phyloP scores from a whole-genome alignment of 2,113 vertebrate species.

The Nothocercus nigrocapillus region DNA sequence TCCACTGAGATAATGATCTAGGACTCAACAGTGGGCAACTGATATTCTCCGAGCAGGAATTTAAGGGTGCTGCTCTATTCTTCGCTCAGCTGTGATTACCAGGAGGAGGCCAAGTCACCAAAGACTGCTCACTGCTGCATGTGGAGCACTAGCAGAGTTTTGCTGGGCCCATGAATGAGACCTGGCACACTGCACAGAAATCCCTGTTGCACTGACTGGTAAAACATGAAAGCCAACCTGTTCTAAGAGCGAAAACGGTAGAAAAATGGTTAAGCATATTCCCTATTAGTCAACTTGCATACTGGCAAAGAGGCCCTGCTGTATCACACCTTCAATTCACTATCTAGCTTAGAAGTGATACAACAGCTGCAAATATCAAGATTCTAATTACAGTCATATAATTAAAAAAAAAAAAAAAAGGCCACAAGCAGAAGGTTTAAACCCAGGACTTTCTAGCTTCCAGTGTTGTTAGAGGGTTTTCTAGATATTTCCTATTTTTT shows the following conservation, averaged over 20 bases:
- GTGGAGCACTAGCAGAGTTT: background rate
- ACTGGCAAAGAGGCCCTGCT: background rate
- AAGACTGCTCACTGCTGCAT: background rate
- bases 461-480: background rate
- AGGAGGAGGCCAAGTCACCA: background rate
- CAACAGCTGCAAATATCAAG: background rate
- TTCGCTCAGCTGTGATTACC: background rate
- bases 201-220: background rate
- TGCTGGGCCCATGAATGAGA: background rate
- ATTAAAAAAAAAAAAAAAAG: background rate
- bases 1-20: conserved; percentile 16
- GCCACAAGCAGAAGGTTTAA: background rate
- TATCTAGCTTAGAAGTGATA: background rate
- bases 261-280: background rate
- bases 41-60: background rate
- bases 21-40: background rate
- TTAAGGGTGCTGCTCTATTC: background rate
- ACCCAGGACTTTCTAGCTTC: background rate
- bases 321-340: background rate
- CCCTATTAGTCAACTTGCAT: background rate
- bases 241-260: background rate
- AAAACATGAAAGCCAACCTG: background rate
- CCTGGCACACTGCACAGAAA: background rate
- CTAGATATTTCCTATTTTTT: background rate
- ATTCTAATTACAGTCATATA: background rate